phyloP scores from a whole-genome alignment of 2,113 vertebrate species.

The Neotoma lepida region DNA sequence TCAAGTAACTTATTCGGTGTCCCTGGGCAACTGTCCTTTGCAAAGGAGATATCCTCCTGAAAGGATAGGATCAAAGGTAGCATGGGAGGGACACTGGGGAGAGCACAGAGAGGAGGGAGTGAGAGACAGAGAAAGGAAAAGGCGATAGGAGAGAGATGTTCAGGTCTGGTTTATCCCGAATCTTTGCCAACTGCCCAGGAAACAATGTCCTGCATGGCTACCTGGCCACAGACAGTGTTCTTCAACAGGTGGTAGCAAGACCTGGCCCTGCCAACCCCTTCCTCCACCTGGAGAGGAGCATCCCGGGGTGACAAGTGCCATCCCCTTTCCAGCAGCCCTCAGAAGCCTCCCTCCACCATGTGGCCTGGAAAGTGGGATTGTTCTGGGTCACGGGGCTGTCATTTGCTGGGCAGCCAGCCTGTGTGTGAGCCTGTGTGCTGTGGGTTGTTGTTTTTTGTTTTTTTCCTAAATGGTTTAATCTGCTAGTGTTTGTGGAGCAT shows the following conservation, averaged over 20 bases:
- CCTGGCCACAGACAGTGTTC: not conserved
- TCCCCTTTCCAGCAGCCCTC: not conserved
- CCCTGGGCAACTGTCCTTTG: slow-evolving; percentile 43
- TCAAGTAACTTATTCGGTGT: slow-evolving; percentile 8
- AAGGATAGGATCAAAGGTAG: slow-evolving; percentile 35
- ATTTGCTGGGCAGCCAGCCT: not conserved
- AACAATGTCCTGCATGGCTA: not conserved
- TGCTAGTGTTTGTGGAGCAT: slow-evolving; percentile 84
- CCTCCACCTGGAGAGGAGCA: not conserved
- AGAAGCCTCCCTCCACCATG: not conserved
- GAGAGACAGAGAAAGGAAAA: not conserved
- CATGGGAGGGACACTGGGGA: not conserved
- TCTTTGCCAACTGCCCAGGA: not conserved
- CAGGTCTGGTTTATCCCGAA: not conserved
- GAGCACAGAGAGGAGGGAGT: no score
- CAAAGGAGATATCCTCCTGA: slow-evolving; percentile 3
- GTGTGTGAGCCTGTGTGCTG: not conserved
- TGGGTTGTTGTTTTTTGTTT: not conserved
- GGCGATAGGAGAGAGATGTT: not conserved
- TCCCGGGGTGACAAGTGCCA: accelerated
- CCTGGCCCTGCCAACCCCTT: not conserved
- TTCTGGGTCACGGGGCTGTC: not conserved
- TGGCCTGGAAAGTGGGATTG: not conserved
- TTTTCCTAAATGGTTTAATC: slow-evolving; percentile 80
- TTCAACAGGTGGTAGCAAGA: slow-evolving; percentile 12